These are phyloP conservation scores for Thaumatotibia leucotreta DNA, from an alignment of 1,140 invertebrate genomes.

Conservation along the genomic window DNA sequence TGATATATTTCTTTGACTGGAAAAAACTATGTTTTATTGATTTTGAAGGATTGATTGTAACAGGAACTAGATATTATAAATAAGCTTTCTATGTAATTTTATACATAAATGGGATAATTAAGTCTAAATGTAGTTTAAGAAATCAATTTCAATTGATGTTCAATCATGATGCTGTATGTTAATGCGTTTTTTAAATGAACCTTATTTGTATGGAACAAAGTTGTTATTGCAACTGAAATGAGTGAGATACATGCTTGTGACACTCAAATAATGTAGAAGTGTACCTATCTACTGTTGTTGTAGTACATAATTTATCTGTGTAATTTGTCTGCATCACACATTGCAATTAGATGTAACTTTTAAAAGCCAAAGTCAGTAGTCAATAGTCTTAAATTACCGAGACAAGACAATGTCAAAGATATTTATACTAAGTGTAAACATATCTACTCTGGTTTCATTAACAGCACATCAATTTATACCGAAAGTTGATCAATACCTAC, in stretches of 20 bases:
- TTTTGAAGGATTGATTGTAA: neutral
- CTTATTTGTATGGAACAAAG: neutral
- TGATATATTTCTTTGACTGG: neutral
- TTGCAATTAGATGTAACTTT: neutral
- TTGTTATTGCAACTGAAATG: slow-evolving; percentile 4
- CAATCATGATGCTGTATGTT: neutral
- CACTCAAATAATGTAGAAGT: neutral
- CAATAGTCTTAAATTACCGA: no score
- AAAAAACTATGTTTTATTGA: neutral
- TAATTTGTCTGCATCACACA: neutral
- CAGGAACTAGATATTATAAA: neutral
- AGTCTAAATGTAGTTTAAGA: neutral
- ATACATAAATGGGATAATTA: slow-evolving; percentile 11
- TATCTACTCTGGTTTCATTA: neutral
- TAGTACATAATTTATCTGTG: neutral
- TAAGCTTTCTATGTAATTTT: slow-evolving; percentile 8
- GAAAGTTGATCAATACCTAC: neutral
- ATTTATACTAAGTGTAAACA: neutral
- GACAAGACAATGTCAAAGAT: no score
- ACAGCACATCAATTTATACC: neutral
- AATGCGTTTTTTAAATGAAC: slow-evolving; percentile 1
- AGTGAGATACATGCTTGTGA: neutral
- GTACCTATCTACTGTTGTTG: neutral
- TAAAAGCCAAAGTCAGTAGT: neutral
- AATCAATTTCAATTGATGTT: neutral